A percentile compares a stretch with the other conserved stretches of the same genome.
Evolutionary conservation across 2,888 invertebrate species (phyloP).

Genomic region (Dynastes hyllus): DNA sequence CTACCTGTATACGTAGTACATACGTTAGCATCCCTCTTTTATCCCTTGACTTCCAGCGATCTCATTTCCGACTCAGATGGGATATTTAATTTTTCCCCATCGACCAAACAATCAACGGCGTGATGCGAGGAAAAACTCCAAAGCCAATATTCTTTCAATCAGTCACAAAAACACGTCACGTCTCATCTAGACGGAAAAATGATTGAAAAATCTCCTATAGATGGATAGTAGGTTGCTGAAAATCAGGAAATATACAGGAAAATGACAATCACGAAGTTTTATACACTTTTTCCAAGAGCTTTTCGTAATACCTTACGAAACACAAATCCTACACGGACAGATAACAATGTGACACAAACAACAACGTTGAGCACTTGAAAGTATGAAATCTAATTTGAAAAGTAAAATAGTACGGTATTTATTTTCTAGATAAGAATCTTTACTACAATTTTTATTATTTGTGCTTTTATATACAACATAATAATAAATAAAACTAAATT

Average conservation of each 20-base stretch:
- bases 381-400: too few relatives aligned
- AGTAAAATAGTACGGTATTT: neutral
- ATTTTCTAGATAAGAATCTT: neutral
- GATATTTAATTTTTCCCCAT: constrained; percentile 70
- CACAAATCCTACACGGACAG: neutral
- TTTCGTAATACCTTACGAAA: constrained; percentile 23
- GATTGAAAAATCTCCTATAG: constrained; percentile 63
- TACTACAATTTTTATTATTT: neutral
- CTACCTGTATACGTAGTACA: neutral
- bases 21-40: constrained; percentile 27
- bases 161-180: constrained; percentile 65
- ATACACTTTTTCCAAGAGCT: constrained; percentile 29
- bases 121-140: constrained; percentile 62
- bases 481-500: neutral
- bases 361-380: too few relatives aligned
- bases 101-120: constrained; percentile 68
- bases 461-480: neutral
- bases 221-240: constrained; percentile 43
- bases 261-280: constrained; percentile 65
- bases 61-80: constrained; percentile 69
- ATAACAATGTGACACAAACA: neutral
- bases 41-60: constrained; percentile 56
- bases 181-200: constrained; percentile 66
- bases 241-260: constrained; percentile 69
- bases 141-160: constrained; percentile 69